These are phyloP conservation scores for Philereme transversata DNA, from an alignment of 2,888 invertebrate genomes.

Conservation along the genomic window DNA sequence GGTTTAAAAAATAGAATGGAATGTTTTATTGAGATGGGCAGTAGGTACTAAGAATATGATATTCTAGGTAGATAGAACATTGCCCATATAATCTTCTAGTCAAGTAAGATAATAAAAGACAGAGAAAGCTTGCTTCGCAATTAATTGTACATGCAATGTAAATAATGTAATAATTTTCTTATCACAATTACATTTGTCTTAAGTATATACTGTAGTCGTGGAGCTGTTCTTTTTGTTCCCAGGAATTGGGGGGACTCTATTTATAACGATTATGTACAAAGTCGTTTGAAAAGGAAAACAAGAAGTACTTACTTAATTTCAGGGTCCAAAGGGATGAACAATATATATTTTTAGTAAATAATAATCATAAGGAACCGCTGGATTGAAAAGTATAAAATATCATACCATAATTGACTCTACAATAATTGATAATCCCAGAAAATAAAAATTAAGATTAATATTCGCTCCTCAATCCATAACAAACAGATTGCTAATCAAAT, in stretches of 20 bases:
- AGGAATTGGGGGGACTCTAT: neutral
- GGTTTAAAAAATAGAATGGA: neutral
- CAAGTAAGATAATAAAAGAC: conserved; percentile 14
- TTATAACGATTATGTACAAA: too few species aligned
- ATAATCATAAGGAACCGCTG: too few species aligned
- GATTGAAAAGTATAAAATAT: too few species aligned
- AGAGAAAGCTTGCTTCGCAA: conserved; percentile 25
- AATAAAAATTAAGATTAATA: conserved; percentile 26
- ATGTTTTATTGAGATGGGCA: neutral
- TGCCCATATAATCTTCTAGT: conserved; percentile 13
- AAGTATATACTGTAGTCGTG: conserved; percentile 7
- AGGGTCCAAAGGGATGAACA: too few species aligned
- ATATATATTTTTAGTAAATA: too few species aligned
- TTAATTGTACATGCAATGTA: conserved; percentile 24
- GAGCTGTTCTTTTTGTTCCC: conserved; percentile 1
- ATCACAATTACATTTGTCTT: conserved; percentile 20
- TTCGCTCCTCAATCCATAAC: conserved; percentile 53
- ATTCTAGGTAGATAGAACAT: conserved; percentile 2
- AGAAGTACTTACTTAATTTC: too few species aligned
- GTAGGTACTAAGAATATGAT: neutral
- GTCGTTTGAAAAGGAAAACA: too few species aligned
- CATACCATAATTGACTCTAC: conserved; percentile 1
- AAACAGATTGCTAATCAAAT: conserved; percentile 60
- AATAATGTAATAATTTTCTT: conserved; percentile 3
- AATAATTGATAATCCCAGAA: conserved; percentile 20